Percentiles rank a stretch among this genome's conserved stretches.
Evolutionary conservation across 2,888 invertebrate species (phyloP).

Genomic region (Synanthedon andrenaeformis): DNA sequence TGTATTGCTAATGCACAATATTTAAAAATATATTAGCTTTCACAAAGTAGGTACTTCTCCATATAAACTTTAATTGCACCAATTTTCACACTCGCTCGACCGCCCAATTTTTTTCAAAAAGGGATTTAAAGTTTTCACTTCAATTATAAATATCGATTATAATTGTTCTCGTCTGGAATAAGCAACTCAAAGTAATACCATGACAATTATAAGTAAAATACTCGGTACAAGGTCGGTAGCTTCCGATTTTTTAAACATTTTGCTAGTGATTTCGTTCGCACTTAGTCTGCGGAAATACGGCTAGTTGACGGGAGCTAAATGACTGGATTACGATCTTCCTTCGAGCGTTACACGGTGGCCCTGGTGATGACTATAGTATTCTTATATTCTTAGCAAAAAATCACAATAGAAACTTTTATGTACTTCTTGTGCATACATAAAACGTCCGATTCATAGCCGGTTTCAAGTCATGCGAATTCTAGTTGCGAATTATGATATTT

Average conservation of each 20-base stretch:
- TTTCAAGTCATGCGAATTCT: background rate
- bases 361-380: conserved; percentile 29
- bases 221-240: conserved; percentile 37
- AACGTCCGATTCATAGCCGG: background rate
- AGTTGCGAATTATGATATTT: conserved; percentile 9
- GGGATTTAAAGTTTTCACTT: too few relatives aligned
- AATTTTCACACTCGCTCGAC: background rate
- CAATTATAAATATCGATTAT: background rate
- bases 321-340: conserved; percentile 50
- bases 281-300: conserved; percentile 58
- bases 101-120: too few relatives aligned
- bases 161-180: too few relatives aligned
- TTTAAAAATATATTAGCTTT: too few relatives aligned
- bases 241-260: conserved; percentile 51
- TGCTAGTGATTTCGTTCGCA: conserved; percentile 15
- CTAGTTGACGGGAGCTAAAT: conserved; percentile 59
- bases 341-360: conserved; percentile 30
- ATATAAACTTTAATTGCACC: background rate
- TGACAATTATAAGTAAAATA: too few relatives aligned
- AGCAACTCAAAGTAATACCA: too few relatives aligned
- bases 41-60: background rate
- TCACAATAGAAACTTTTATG: conserved; percentile 27
- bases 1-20: too few relatives aligned
- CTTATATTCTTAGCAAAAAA: conserved; percentile 23
- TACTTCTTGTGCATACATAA: background rate